phyloP scores from a whole-genome alignment of 2,888 invertebrate species.

The Balanococcus diminutus region DNA sequence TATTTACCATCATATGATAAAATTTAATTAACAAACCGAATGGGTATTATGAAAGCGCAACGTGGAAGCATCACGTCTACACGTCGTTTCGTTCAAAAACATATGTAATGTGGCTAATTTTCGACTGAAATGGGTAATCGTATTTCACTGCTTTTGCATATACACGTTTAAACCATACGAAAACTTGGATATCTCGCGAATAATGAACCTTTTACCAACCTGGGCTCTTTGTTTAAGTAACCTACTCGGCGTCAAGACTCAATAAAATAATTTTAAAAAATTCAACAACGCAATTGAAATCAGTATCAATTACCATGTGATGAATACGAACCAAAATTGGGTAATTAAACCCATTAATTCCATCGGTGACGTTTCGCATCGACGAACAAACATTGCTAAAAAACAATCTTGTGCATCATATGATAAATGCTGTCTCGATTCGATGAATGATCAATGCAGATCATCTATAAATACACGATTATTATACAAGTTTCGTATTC shows the following conservation, averaged over 20 bases:
- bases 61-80: not conserved
- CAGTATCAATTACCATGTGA: not conserved
- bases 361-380: not conserved
- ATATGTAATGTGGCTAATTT: not conserved
- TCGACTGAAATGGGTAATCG: not conserved
- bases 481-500: not conserved
- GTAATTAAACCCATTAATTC: conserved; percentile 12
- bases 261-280: conserved; percentile 3
- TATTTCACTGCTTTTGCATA: not conserved
- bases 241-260: not conserved
- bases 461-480: not conserved
- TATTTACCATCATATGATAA: not conserved
- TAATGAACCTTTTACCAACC: not conserved
- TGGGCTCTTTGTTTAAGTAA: not conserved
- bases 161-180: not conserved
- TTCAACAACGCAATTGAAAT: not conserved
- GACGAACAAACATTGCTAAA: not conserved
- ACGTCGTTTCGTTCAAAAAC: not conserved
- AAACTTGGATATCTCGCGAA: not conserved
- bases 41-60: not conserved
- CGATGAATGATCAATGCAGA: not conserved
- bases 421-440: not conserved
- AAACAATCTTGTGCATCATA: not conserved
- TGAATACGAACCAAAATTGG: not conserved
- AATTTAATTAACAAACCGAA: conserved; percentile 13